phyloP scores from a whole-genome alignment of 2,888 invertebrate species.

The Keiferia lycopersicella region DNA sequence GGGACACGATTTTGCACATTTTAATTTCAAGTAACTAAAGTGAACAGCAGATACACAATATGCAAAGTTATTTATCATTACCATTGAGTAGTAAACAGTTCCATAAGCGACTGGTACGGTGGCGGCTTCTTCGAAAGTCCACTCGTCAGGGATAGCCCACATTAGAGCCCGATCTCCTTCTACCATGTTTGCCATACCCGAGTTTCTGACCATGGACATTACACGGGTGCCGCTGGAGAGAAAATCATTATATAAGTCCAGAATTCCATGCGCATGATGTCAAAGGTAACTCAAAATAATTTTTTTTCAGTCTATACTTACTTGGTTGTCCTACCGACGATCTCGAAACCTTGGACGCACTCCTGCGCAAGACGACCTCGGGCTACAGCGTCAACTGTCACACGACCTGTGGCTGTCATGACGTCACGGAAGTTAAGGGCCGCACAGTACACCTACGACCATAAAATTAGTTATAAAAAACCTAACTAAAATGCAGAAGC shows the following conservation, averaged over 20 bases:
- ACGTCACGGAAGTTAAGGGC: slow-evolving; percentile 96
- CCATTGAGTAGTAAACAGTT: slow-evolving; percentile 82
- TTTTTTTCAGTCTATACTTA: too few species aligned
- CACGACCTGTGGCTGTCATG: slow-evolving; percentile 95
- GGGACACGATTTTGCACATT: background rate
- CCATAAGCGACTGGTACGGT: slow-evolving; percentile 91
- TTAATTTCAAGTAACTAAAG: too few species aligned
- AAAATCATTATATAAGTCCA: background rate
- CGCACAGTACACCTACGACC: slow-evolving; percentile 83
- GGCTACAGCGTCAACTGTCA: slow-evolving; percentile 91
- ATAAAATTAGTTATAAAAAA: background rate
- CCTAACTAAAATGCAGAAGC: too few species aligned
- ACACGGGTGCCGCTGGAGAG: slow-evolving; percentile 79
- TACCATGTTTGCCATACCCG: slow-evolving; percentile 83
- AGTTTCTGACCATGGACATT: slow-evolving; percentile 83
- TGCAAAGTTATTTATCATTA: slow-evolving; percentile 35
- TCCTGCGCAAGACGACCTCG: slow-evolving; percentile 83
- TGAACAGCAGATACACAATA: background rate
- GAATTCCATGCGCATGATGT: background rate
- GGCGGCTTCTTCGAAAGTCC: slow-evolving; percentile 88
- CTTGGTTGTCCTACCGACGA: slow-evolving; percentile 81
- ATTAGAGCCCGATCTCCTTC: slow-evolving; percentile 76
- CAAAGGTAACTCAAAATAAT: background rate
- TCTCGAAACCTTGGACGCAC: slow-evolving; percentile 86
- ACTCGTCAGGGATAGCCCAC: slow-evolving; percentile 87